Evolutionary conservation across 2,113 vertebrate species (phyloP), one percentile per base, ranked within the genome.

Genomic region (Pleuronectes platessa): DNA sequence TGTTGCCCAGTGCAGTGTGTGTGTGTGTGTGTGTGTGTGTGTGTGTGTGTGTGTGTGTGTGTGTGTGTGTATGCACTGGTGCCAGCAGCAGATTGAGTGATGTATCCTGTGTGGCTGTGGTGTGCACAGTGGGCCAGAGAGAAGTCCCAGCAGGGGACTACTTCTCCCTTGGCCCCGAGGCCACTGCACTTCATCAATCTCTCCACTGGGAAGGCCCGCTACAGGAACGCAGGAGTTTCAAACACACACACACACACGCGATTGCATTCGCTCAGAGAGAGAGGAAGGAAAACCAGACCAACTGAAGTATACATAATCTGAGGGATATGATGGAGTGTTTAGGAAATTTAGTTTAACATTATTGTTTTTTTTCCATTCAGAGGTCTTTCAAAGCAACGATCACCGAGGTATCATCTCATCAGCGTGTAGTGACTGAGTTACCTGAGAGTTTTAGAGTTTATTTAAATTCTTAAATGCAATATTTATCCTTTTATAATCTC

Each of bases 111-210:
- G 87, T 89, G 90, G 89, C 84, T 92, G 90, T 91, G 79, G 77
- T 91, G 92, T 86, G 83, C 93, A 91, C 93, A 93, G 92, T 88
- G 87, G 91, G 92, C 83, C 83, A 90, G 87, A 85, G 88, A 90
- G 88, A 93, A 93, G 87, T 94, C 92, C 90, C 90, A 86, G 89
- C 88, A 92, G 93, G 94, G 90, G 82, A 87, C 86, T 71, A 60
- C 86, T 82, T 76, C 83, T 86, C 89, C 83, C 77, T 70, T 74
- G 77, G 85, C 89, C 84, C 81, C 68, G 31, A 14, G 81, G 85
- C 85, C 83, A 80, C 88, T 83, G 85, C 88, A 92, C 88, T 92
- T 89, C 88, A 93, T 92, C 88, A 90, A 90, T 92, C 91, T 92
- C 74, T 88, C 85, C 77, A 77, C 81, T 91, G 86, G 88, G 91